Evolutionary conservation across 2,888 invertebrate genomes (phyloP).

Genomic region (Ferrisia virgata): DNA sequence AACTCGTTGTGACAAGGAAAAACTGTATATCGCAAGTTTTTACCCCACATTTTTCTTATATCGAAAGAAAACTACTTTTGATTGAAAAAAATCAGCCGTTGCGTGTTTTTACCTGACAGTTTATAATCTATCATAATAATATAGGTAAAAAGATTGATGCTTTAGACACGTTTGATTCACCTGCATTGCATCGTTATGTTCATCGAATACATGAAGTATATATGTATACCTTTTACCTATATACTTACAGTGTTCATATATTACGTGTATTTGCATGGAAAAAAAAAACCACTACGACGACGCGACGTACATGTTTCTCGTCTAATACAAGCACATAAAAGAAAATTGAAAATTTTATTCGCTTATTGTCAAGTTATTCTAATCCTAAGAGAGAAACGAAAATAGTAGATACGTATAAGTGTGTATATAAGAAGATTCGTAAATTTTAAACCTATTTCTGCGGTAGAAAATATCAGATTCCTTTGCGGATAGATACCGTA

Average conservation of each 20-base stretch:
- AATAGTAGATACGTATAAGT: not conserved
- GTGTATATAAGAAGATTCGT: not conserved
- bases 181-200: not conserved
- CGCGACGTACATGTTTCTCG: not conserved
- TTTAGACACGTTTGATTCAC: slow-evolving; percentile 22
- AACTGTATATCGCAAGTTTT: slow-evolving; percentile 2
- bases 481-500: not conserved
- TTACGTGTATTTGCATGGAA: not conserved
- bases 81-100: slow-evolving; percentile 25
- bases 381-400: not conserved
- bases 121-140: slow-evolving; percentile 43
- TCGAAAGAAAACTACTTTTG: slow-evolving; percentile 24
- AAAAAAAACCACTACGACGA: not conserved
- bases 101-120: slow-evolving; percentile 33
- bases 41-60: slow-evolving; percentile 25
- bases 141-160: slow-evolving; percentile 20
- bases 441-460: not conserved
- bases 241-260: not conserved
- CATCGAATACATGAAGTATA: too few relatives aligned
- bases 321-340: not conserved
- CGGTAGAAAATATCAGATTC: not conserved
- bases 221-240: too few relatives aligned
- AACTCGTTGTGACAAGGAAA: slow-evolving; percentile 27
- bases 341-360: not conserved
- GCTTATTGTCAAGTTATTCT: not conserved